phyloP scores from a whole-genome alignment of 2,888 invertebrate genomes.

The Diadegma fenestrale region DNA sequence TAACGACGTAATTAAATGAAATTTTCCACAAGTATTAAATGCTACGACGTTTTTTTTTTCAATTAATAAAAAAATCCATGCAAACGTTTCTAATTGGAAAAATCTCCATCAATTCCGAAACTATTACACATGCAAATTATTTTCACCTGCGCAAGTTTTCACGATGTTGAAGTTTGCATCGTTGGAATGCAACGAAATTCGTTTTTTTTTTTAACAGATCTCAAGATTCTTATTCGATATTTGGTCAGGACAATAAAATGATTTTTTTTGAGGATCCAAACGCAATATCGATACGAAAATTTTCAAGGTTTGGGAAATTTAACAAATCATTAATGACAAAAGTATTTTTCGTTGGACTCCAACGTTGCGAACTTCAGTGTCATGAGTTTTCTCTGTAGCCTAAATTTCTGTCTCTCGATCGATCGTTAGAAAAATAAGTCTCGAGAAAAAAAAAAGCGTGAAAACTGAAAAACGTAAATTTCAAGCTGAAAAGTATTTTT shows the following conservation, averaged over 20 bases:
- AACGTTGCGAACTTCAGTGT: no score
- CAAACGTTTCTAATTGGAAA: background rate
- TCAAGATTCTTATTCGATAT: no score
- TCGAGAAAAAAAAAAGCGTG: background rate
- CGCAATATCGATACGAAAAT: no score
- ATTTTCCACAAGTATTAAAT: background rate
- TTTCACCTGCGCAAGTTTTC: no score
- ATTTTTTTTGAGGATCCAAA: no score
- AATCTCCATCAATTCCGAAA: background rate
- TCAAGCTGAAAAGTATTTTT: background rate
- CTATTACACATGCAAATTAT: background rate
- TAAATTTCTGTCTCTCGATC: background rate
- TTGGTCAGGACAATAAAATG: no score
- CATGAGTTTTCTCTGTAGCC: background rate
- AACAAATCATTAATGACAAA: no score
- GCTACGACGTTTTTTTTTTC: background rate
- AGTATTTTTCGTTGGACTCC: no score
- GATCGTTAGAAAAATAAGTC: background rate
- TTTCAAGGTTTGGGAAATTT: no score
- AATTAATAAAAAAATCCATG: background rate
- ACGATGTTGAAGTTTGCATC: no score
- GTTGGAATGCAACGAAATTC: no score
- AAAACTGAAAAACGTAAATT: background rate
- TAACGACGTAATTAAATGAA: background rate
- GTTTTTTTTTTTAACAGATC: no score